Conservation (phyloP, 2,113 vertebrate genomes). For the Ellobius talpinus region DNA sequence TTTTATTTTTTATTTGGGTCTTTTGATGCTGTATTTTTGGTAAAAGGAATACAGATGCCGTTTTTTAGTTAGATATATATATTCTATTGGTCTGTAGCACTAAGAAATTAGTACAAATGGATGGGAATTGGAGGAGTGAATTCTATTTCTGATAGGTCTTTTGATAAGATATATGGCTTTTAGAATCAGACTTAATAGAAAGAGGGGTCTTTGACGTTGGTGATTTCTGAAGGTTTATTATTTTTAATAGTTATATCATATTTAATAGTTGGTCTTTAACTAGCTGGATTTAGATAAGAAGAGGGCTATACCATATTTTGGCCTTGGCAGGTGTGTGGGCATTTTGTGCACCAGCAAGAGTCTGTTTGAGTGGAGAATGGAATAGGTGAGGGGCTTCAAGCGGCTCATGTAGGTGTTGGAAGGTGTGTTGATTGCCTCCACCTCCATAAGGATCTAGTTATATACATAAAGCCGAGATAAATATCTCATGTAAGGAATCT, state of each 20-base stretch:
- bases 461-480: background rate
- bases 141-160: background rate
- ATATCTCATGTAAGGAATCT: background rate
- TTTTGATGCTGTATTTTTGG: background rate
- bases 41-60: background rate
- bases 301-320: background rate
- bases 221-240: background rate
- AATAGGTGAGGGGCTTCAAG: rapidly evolving
- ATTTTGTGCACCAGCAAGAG: background rate
- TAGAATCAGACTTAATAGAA: background rate
- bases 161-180: background rate
- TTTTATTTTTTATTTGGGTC: background rate
- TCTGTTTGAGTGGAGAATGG: background rate
- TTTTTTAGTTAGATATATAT: background rate
- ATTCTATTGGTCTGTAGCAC: background rate
- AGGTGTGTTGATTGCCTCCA: background rate
- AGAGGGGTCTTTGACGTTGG: background rate
- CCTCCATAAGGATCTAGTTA: background rate
- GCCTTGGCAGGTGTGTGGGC: background rate
- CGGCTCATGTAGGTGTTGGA: background rate
- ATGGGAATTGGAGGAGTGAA: background rate
- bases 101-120: conserved; percentile 17
- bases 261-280: background rate
- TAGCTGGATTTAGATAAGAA: background rate
- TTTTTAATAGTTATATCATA: background rate